Base-by-base conservation (phyloP, 2,888 invertebrate genomes). In the Agrilus cyanescens region DNA sequence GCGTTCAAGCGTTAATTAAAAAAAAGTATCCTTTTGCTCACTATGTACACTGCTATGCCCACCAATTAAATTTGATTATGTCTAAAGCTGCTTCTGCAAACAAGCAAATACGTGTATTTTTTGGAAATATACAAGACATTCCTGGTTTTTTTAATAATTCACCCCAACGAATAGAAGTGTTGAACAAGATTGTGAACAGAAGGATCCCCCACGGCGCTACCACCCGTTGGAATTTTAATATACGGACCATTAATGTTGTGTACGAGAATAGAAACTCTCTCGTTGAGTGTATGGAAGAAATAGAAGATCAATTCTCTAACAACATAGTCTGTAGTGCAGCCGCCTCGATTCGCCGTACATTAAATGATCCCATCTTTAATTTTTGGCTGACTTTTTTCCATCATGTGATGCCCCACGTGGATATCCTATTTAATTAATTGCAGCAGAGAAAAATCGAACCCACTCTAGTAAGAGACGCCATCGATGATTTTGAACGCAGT, bases 1-100 rank as follows among this genome's bases (percentile, higher is more conserved):
- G 36, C 25, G 51, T 57, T 13, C 56, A 57, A 45, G 42, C 45
- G 1, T 38, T 36, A 43, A 44, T 53, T n/a, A 48, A 45, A 41
- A 20, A 44, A 30, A 38, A 7, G 16, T 45, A 35, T 12, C 18
- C 34, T n/a, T 31, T 46, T 43, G 51, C 49, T 12, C 35, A 45
- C 33, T 51, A 45, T 33, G 38, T 46, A 3, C 50, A 52, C 40
- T 50, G 52, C 32, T 51, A 51, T 40, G 48, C 49, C 1, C 50
- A 51, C 33, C 50, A 51, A 43, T 31, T 53, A 4, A 49, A 50
- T 42, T 38, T 45, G 35, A 41, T 52, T 16, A 44, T 46, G 32
- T 34, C 32, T 39, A 41, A 40, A 6, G 34, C 36, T 12, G 12
- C 35, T 10, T 30, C 14, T 12, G 13, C 12, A 41, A 36, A 41